Conservation (phyloP, 2,797 vertebrate species). For the Gymnodraco acuticeps region DNA sequence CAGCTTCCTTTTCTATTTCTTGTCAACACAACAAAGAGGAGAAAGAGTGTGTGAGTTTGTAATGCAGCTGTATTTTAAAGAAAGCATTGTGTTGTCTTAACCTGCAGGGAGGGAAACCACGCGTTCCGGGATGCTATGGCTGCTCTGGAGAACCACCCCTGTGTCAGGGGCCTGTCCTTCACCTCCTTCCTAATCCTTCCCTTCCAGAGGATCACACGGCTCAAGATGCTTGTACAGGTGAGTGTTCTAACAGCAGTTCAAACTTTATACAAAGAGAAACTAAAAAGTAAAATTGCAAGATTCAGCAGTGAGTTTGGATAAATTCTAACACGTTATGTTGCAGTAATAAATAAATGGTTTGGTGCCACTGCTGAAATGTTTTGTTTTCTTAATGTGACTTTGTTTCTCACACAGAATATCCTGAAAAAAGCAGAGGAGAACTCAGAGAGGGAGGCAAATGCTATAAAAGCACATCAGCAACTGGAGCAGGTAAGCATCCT, state of each 20-base stretch:
- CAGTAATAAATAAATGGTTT: background rate
- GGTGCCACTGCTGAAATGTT: background rate
- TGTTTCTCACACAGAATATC: slow-evolving; percentile 88
- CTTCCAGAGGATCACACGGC: slow-evolving; percentile 96
- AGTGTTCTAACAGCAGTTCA: slow-evolving; percentile 10
- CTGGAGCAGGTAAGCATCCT: slow-evolving; percentile 89
- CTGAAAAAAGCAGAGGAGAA: slow-evolving; percentile 94
- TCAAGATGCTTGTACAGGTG: slow-evolving; percentile 96
- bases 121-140: slow-evolving; percentile 91
- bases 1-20: background rate
- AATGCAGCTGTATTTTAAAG: background rate
- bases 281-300: background rate
- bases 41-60: background rate
- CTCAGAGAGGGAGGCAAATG: slow-evolving; percentile 89
- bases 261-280: background rate
- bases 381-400: background rate
- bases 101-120: slow-evolving; percentile 90
- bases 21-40: background rate
- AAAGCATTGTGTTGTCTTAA: slow-evolving; percentile 16
- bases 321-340: background rate
- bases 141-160: slow-evolving; percentile 89
- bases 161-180: slow-evolving; percentile 93
- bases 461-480: slow-evolving; percentile 92
- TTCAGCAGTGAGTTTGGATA: background rate
- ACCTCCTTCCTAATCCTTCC: slow-evolving; percentile 97